phyloP scores from a whole-genome alignment of 2,888 invertebrate species.

The Eubasilissa splendida region DNA sequence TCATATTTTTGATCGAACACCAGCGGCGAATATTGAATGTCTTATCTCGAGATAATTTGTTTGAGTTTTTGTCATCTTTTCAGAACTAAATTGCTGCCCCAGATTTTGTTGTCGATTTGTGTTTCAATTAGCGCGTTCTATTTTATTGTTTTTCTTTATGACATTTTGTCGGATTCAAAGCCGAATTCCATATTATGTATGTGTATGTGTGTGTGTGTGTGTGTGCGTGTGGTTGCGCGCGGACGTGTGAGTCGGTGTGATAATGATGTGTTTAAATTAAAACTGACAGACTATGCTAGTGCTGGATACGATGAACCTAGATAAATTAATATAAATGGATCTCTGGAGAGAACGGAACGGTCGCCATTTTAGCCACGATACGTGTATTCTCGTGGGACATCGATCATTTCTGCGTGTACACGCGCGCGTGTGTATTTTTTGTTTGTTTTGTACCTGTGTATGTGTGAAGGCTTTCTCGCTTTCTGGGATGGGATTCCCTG shows the following conservation, averaged over 20 bases:
- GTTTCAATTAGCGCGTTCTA: no score
- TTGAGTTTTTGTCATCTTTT: no score
- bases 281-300: constrained; percentile 43
- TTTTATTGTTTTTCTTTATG: no score
- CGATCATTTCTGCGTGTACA: constrained; percentile 3
- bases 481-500: neutral
- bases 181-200: neutral
- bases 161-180: no score
- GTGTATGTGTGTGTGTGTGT: neutral
- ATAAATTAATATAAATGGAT: constrained; percentile 51
- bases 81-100: no score
- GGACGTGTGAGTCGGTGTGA: constrained; percentile 19
- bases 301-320: constrained; percentile 50
- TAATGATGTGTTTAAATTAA: constrained; percentile 37
- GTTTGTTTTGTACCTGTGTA: constrained; percentile 7
- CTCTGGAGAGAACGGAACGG: constrained; percentile 15
- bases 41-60: no score
- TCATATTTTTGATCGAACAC: neutral
- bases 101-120: no score
- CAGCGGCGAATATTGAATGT: neutral
- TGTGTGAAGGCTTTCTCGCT: neutral
- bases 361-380: constrained; percentile 46
- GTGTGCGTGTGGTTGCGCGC: constrained; percentile 6
- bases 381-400: constrained; percentile 13
- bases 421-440: neutral